A percentile compares a stretch with the other conserved stretches of the same genome.
phyloP scores from a whole-genome alignment of 2,113 vertebrate genomes.

The Antigone vipio region DNA sequence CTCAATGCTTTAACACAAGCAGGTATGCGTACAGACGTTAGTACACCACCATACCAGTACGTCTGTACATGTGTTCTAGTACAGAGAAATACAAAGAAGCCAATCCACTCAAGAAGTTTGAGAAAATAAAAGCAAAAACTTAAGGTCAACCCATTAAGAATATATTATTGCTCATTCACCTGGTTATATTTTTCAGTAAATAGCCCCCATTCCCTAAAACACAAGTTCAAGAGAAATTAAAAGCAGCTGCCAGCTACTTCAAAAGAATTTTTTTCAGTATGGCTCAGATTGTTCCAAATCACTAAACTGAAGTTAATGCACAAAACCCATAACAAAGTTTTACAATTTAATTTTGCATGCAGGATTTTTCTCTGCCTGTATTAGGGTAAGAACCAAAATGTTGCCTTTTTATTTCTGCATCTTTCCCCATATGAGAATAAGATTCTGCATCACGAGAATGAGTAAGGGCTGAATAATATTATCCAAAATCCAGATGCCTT shows the following conservation, averaged over 20 bases:
- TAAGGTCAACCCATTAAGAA: neutral
- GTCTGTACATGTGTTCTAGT: neutral
- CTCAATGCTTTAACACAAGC: neutral
- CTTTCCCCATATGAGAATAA: neutral
- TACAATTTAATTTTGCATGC: neutral
- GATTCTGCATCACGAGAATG: neutral
- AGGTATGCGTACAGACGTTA: fast-evolving
- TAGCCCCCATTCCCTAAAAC: neutral
- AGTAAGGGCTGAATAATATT: neutral
- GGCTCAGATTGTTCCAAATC: neutral
- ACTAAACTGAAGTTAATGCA: neutral
- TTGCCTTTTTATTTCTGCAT: neutral
- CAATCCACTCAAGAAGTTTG: neutral
- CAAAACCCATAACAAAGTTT: neutral
- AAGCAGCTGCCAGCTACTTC: neutral
- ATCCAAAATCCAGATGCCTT: conserved; percentile 23
- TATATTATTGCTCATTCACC: neutral
- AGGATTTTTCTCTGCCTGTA: neutral
- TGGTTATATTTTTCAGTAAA: neutral
- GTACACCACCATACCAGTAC: neutral
- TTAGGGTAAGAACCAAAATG: neutral
- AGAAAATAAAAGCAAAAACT: neutral
- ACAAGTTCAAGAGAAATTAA: neutral
- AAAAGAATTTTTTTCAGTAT: neutral
- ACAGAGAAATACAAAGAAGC: neutral